Evolutionary conservation across 2,113 vertebrate genomes (phyloP), one percentile per base, ranked within the genome.

Genomic region (Psammodynastes pulverulentus): DNA sequence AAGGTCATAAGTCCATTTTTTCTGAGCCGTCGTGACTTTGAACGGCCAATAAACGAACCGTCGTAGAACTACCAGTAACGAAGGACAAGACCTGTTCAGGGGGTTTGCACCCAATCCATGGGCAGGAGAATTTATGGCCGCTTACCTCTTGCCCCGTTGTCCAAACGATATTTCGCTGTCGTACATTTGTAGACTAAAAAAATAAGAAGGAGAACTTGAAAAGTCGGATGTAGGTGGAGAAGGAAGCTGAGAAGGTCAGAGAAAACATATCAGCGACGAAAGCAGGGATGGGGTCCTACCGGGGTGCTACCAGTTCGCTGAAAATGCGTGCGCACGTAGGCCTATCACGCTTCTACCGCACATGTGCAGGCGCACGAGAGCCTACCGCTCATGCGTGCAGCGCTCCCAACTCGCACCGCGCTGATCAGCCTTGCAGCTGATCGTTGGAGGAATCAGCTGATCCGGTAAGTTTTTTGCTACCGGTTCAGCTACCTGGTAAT

Each of bases 141-240:
- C n/a, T 26, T 93, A 84, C 54, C n/a, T 90, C 48, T 92, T 92
- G 52, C 34, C 79, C n/a, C 34, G 49, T 29, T 90, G 89, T n/a
- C 89, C 90, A 88, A 51, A 23, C 3, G 85, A 3, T 4, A 1
- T 0, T 19, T 3, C 24, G 0, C 34, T 88, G 24, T 90, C 88
- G 0, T 15, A 72, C 21, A 39, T 48, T 43, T 46, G 34, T 9
- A 90, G 67, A 53, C 54, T 94, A 4, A 17, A 86, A 58, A 94
- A 86, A 90, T 13, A 91, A 52, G 12, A 2, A 91, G 3, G 49
- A 58, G 0, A 52, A 91, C 46, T 46, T 39, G 13, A 51, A 92
- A 92, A 56, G 49, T 39, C 3, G 79, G 3, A 26, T 2, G 17
- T 90, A 52, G 39, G 43, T 79, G 88, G 29, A 72, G 94, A 67